Conservation (phyloP, 2,113 vertebrate genomes). For the Benitochromis conjunctus region DNA sequence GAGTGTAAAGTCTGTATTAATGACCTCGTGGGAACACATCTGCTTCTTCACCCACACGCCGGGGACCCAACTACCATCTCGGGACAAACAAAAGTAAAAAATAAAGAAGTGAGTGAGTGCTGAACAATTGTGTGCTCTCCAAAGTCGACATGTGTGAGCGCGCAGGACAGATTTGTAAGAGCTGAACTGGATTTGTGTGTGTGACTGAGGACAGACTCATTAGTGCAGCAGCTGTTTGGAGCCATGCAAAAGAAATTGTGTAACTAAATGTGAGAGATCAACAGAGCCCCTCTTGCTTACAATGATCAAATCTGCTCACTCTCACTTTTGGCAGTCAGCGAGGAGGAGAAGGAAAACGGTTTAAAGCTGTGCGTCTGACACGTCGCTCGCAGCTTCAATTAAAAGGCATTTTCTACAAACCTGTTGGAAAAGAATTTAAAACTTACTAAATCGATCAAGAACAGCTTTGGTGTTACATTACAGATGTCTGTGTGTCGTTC, state of each 20-base stretch:
- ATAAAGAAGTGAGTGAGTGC: not conserved
- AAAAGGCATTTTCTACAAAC: not conserved
- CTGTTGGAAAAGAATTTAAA: not conserved
- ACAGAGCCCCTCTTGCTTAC: not conserved
- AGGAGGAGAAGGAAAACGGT: fast-evolving
- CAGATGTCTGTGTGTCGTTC: not conserved
- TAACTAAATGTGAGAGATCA: not conserved
- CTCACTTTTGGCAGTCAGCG: not conserved
- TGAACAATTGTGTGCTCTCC: not conserved
- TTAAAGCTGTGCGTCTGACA: fast-evolving
- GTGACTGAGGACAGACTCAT: not conserved
- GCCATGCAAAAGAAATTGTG: not conserved
- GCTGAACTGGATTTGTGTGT: not conserved
- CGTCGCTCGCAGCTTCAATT: fast-evolving
- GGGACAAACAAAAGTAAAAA: not conserved
- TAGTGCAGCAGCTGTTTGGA: not conserved
- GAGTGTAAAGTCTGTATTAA: not conserved
- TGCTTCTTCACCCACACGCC: not conserved
- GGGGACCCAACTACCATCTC: not conserved
- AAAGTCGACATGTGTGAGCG: not conserved
- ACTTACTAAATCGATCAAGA: not conserved
- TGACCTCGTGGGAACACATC: not conserved
- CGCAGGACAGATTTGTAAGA: not conserved
- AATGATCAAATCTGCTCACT: not conserved
- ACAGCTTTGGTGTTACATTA: no score